Evolutionary conservation across 1,140 invertebrate genomes (phyloP).

Genomic region (Helicoverpa zea): DNA sequence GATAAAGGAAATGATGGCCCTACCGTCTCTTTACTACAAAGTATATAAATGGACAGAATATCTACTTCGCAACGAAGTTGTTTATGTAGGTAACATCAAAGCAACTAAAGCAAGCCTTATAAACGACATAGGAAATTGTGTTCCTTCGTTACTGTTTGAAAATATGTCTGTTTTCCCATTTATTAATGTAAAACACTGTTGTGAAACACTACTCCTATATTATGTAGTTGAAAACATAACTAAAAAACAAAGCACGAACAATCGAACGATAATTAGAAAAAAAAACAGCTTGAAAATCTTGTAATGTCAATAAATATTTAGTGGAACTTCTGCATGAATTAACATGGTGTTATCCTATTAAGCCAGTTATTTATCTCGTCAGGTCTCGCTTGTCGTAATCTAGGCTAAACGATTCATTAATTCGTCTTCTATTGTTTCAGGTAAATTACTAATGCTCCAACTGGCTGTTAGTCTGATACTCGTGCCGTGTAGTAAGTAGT

Average conservation of each 20-base stretch:
- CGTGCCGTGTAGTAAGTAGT: not conserved
- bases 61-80: not conserved
- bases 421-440: slow-evolving; percentile 42
- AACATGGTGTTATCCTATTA: not conserved
- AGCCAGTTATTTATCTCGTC: slow-evolving; percentile 15
- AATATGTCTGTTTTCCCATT: no score
- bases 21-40: not conserved
- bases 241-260: no score
- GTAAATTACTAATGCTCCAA: slow-evolving; percentile 35
- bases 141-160: no score
- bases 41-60: not conserved
- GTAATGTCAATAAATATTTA: not conserved
- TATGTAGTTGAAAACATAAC: no score
- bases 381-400: slow-evolving; percentile 12
- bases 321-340: not conserved
- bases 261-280: no score
- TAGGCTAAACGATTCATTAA: slow-evolving; percentile 44
- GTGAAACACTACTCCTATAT: no score
- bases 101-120: no score
- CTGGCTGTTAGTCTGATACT: not conserved
- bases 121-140: no score
- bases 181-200: no score
- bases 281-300: no score
- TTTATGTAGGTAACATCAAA: no score
- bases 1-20: slow-evolving; percentile 28